Base-by-base conservation (phyloP, 2,797 vertebrate species). In the Sphaeramia orbicularis region DNA sequence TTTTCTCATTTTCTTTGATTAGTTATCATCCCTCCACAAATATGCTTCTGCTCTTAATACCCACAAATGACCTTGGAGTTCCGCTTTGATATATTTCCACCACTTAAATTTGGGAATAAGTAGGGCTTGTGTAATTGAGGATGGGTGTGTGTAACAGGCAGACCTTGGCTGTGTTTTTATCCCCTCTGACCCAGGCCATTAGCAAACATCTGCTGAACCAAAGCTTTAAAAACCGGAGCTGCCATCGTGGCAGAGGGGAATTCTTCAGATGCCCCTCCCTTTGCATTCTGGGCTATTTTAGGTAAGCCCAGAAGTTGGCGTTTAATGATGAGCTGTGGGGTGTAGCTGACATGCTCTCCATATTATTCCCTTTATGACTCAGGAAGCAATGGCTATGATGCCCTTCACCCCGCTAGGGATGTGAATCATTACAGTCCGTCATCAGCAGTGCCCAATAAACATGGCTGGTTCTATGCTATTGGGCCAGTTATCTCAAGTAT, bases 301-400 rank as follows among this genome's bases (percentile, higher is more conserved):
- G 87, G 86, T 60, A 65, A 43, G 60, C 65, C 76, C 73, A 83
- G 84, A 81, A 86, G 84, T 86, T 71, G 62, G 76, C 73, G 83
- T 83, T 88, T 90, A 78, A 87, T 80, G 90, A 89, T 89, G 85
- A 89, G 86, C 78, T 74, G 61, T 68, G 71, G 76, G 90, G 87
- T 65, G 76, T 84, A 75, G 77, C 83, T 89, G 81, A 89, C 81
- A 81, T 90, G 83, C 80, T 62, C 84, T 61, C 65, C 83, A 87
- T 89, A 83, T 83, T 82, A 87, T 77, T 81, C 89, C 71, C 80
- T 76, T 68, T 80, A 80, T 83, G 81, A 89, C 78, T 85, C 81
- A 85, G 89, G 87, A 86, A 84, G 75, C 71, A 49, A 69, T 68
- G 68, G 57, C 63, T 64, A 16, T 1, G 14, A 52, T 47, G 43